Evolutionary conservation across 2,888 invertebrate species (phyloP), one percentile per base, ranked within the genome.

Genomic region (Philereme transversata): DNA sequence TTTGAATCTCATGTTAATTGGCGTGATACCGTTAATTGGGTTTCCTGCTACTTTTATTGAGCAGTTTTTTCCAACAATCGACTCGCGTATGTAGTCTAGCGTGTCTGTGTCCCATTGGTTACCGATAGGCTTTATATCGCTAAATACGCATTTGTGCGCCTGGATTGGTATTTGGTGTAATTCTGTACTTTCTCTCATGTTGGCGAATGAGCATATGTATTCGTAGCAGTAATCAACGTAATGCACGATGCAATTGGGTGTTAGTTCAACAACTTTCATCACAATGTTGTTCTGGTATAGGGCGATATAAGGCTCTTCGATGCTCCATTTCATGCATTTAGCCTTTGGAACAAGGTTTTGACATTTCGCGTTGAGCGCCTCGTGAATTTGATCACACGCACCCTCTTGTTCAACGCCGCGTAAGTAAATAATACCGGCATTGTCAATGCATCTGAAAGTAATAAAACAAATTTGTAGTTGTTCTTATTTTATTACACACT

Each of bases 141-240:
- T 74, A 22, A 97, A 87, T 8, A 87, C 72, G 69, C 95, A 95
- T 74, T 91, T 94, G 49, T 93, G 93, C 0, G 95, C 94, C 78
- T 96, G 94, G 9, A 94, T 92, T 0, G 96, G 96, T 58, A 96
- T 89, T 52, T 96, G 88, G 0, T 94, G 88, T 48, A 95, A 93
- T 5, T 94, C 93, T 2, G 95, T 91, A 69, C 93, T 93, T 66
- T 94, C 95, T 22, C 95, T 90, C 53, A 97, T 73, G 55, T 94
- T 92, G 1, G 86, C 79, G 9, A 93, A 86, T 0, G 87, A 70
- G 60, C 96, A 94, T 0, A 83, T 79, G 81, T 97, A 97, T 45
- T 94, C 89, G 77, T 97, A 97, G 0, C 98, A 98, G 76, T 96
- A 98, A 86, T 98, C 98, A 1, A 97, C 93, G 84, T 96, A 97